Percentiles rank a stretch among this genome's conserved stretches.
phyloP scores from a whole-genome alignment of 1,140 invertebrate species.

The Lordiphosa clarofinis region DNA sequence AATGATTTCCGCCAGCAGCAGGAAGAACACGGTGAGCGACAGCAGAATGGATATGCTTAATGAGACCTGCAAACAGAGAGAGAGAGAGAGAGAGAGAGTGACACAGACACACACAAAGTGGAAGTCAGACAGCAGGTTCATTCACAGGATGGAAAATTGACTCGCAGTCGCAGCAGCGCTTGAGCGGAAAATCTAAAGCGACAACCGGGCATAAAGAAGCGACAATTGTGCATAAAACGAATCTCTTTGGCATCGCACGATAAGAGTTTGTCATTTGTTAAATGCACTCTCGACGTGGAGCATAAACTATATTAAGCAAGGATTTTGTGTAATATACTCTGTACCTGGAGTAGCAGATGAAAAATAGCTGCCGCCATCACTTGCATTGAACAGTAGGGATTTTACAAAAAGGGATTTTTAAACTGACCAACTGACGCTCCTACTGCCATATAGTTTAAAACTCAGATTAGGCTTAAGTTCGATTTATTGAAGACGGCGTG shows the following conservation, averaged over 20 bases:
- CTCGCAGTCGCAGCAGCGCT: conserved; percentile 28
- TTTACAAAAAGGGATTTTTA: no score
- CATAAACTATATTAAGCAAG: no score
- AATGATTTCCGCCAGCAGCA: conserved; percentile 98
- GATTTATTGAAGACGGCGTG: no score
- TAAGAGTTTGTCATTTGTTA: no score
- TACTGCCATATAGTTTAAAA: no score
- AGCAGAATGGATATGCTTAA: conserved; percentile 99
- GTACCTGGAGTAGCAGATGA: no score
- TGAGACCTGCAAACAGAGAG: conserved; percentile 86
- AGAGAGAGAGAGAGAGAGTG: conserved; percentile 32
- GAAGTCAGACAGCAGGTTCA: conserved; percentile 34
- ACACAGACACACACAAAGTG: conserved; percentile 1
- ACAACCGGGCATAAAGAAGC: conserved; percentile 38
- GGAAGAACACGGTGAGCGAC: conserved; percentile 99
- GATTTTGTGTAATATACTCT: no score
- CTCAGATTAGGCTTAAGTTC: no score
- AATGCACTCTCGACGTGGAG: not conserved
- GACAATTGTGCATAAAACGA: conserved; percentile 38
- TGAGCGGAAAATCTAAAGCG: conserved; percentile 51
- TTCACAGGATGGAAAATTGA: conserved; percentile 58
- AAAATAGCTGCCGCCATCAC: no score
- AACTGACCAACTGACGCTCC: no score
- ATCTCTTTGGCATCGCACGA: no score
- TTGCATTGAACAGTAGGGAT: no score